phyloP scores from a whole-genome alignment of 2,113 vertebrate species.

The Podarcis muralis region DNA sequence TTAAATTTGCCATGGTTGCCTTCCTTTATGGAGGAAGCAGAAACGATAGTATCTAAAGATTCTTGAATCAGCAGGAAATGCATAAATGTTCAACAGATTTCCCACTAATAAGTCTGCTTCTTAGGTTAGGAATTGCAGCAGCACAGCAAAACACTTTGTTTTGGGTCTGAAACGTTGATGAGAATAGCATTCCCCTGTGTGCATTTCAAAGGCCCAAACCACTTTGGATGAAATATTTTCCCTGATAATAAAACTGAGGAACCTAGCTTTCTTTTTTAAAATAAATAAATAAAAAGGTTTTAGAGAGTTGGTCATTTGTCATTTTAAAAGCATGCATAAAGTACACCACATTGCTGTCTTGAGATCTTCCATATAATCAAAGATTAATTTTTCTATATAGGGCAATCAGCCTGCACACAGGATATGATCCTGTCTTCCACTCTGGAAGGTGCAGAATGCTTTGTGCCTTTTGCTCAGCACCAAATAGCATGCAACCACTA shows the following conservation, averaged over 20 bases:
- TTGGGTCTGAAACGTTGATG: not conserved
- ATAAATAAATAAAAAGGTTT: not conserved
- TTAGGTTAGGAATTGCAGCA: slow-evolving; percentile 2
- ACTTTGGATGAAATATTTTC: slow-evolving; percentile 13
- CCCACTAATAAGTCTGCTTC: slow-evolving; percentile 47
- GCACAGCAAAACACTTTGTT: slow-evolving; percentile 6
- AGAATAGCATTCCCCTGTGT: slow-evolving; percentile 3
- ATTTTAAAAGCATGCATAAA: not conserved
- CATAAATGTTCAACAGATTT: slow-evolving; percentile 8
- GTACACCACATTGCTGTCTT: not conserved
- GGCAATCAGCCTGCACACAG: not conserved
- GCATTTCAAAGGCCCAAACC: not conserved
- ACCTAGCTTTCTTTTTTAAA: not conserved
- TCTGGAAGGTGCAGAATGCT: not conserved
- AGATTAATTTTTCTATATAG: slow-evolving; percentile 17
- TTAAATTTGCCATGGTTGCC: slow-evolving; percentile 61
- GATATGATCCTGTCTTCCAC: not conserved
- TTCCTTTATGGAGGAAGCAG: slow-evolving; percentile 59
- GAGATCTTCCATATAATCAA: not conserved
- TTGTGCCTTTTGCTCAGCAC: not conserved
- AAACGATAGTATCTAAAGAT: slow-evolving; percentile 39
- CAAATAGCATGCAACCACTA: not conserved
- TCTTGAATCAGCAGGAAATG: slow-evolving; percentile 53
- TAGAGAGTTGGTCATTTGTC: not conserved
- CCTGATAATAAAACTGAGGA: slow-evolving; percentile 25